Conservation (phyloP, 1,140 invertebrate genomes). For the Chionoecetes opilio region DNA sequence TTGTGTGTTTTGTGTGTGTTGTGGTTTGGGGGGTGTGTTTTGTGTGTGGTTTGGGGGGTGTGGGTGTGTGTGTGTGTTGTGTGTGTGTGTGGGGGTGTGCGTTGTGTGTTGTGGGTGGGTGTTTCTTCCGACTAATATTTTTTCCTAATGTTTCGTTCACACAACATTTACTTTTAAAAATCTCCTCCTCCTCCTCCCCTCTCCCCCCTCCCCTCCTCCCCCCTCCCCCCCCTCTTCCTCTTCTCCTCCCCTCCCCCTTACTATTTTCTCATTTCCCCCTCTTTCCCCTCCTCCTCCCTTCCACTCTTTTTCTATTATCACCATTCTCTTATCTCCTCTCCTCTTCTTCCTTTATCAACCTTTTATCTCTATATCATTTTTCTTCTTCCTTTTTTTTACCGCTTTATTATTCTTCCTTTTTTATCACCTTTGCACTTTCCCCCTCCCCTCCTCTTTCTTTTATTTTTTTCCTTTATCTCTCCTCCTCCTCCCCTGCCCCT, state of each 20-base stretch:
- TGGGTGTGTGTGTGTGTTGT: no score
- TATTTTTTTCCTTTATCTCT: no score
- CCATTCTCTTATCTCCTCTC: neutral
- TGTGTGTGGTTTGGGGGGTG: no score
- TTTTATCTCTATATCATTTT: no score
- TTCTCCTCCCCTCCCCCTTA: neutral
- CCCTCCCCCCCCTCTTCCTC: neutral
- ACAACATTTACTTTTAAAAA: no score
- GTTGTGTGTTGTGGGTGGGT: no score
- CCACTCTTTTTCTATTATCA: neutral
- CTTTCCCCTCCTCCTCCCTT: neutral
- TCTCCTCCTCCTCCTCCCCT: neutral
- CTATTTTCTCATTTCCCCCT: neutral
- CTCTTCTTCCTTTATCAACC: neutral
- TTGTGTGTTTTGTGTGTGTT: no score
- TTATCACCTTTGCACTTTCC: neutral
- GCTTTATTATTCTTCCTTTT: neutral
- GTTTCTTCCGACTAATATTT: no score
- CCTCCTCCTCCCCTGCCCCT: neutral
- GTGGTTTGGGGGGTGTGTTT: no score
- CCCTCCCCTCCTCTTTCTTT: neutral
- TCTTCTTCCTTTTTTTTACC: no score
- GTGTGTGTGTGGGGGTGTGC: no score
- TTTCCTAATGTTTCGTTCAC: no score
- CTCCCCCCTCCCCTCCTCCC: neutral